Percentiles rank a stretch among this genome's conserved stretches.
phyloP scores from a whole-genome alignment of 1,140 invertebrate species.

The Calliopsis andreniformis region DNA sequence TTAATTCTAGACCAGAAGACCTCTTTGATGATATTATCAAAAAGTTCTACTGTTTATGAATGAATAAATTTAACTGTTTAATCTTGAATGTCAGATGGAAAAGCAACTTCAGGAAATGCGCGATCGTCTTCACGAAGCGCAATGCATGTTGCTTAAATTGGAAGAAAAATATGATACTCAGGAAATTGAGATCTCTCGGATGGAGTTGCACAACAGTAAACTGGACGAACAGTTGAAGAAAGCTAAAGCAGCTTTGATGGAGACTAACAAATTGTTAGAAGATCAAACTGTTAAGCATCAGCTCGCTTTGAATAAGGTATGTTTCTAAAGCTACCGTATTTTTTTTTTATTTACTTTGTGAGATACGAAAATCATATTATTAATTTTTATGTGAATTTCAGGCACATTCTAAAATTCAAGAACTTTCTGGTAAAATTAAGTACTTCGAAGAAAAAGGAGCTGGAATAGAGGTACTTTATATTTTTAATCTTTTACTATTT shows the following conservation, averaged over 20 bases:
- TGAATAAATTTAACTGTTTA: conserved; percentile 14
- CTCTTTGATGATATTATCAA: too few relatives aligned
- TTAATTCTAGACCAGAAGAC: too few relatives aligned
- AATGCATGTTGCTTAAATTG: conserved; percentile 67
- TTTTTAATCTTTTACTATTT: not conserved
- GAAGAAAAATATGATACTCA: conserved; percentile 74
- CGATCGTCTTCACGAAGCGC: conserved; percentile 64
- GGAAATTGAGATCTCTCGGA: conserved; percentile 65
- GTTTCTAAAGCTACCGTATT: conserved; percentile 8
- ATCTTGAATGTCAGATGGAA: conserved; percentile 64
- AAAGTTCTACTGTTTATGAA: too few relatives aligned
- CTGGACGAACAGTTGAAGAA: conserved; percentile 64
- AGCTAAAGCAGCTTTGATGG: conserved; percentile 48
- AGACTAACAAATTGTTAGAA: conserved; percentile 53
- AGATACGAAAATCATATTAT: conserved; percentile 35
- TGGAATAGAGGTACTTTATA: conserved; percentile 50
- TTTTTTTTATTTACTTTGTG: conserved; percentile 28
- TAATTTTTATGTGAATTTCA: conserved; percentile 47
- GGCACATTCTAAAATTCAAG: conserved; percentile 60
- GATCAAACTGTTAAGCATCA: conserved; percentile 35
- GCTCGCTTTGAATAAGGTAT: conserved; percentile 54
- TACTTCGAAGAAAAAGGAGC: conserved; percentile 55
- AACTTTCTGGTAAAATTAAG: conserved; percentile 60
- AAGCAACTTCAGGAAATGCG: conserved; percentile 71
- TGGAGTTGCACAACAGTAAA: conserved; percentile 69